Base-by-base conservation (phyloP, 2,888 invertebrate genomes). In the Lochmaea capreae region DNA sequence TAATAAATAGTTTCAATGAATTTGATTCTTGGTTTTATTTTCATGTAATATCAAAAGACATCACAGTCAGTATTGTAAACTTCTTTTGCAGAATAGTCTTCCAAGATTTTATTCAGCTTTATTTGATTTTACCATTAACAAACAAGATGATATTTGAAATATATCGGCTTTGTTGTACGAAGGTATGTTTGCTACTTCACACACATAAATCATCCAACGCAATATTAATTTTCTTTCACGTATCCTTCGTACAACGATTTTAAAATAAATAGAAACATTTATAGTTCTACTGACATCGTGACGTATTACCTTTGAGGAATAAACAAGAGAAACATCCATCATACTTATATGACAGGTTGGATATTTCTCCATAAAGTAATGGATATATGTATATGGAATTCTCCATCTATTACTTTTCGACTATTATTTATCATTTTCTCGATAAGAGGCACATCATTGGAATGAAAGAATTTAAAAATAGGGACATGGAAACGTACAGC, bases 321-420 rank as follows among this genome's bases (percentile, higher is more conserved):
- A 66, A 66, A 57, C 16, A 11, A 65, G 67, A 67, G 54, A 67
- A 70, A 65, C 74, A 76, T 76, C 71, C 49, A 76, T 76, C 76
- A 74, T 70, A 67, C 69, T 70, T 54, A 62, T 52, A 54, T 72
- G 76, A 74, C 76, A 71, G 72, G 42, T 70, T 42, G 58, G 62
- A 71, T 69, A 76, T 73, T 70, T 72, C 58, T 67, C 66, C 69
- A 62, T 65, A 69, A 74, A 63, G 57, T 42, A 65, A 58, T 54
- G 66, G 66, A 66, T 52, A 66, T 57, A 54, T 54, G 54, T 57
- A 54, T 52, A 61, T 61, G 39, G 33, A 52, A 11, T 39, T 54
- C 39, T 33, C 39, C 43, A 10, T 16, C 57, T 57, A 66, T 66
- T 66, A 66, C 54, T 54, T 66, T 18, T 26, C 33, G 61, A 39